Evolutionary conservation across 2,797 vertebrate species (phyloP), one percentile per base, ranked within the genome.

Genomic region (Hemitrygon akajei): DNA sequence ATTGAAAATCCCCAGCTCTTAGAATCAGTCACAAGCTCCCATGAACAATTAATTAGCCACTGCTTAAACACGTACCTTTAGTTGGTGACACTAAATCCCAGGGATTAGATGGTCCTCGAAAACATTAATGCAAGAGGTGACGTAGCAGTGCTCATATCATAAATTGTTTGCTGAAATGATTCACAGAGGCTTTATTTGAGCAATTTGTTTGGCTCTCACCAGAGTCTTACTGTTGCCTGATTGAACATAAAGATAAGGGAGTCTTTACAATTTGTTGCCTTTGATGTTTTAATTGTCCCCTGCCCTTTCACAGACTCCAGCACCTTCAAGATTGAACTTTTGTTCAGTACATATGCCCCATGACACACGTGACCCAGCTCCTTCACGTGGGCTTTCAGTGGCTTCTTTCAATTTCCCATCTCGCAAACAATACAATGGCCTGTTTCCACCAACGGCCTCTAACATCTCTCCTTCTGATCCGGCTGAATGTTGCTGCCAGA

Each of bases 241-340:
- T 25, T 92, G 91, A 30, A 30, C 91, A 66, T 92, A 5, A 92
- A 40, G 40, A 47, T 93, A 76, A 56, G 73, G 20, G 16, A 91
- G 14, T 71, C 37, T 93, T 93, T 93, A n/a, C 91, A 73, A 30
- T 14, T 75, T 56, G 91, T 47, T 76, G 40, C 1, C 91, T 76
- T 56, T 75, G 91, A 93, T 73, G 20, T 76, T 93, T 76, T 75
- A 92, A 89, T 89, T 89, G 60, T 69, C n/a, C 86, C 30, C 60
- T 66, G 60, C 16, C 86, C 86, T 89, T 89, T 89, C 86, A 89
- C 86, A 66, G 60, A 6, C n/a, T 66, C 86, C 60, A 20, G 16
- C 34, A n/a, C 66, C 60, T 89, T 60, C 6, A 18, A 22, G 60
- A 34, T 89, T 34, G 27, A 89, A 66, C 34, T 66, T 89, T n/a